Conservation (phyloP, 2,113 vertebrate species). For the Xyrauchen texanus region DNA sequence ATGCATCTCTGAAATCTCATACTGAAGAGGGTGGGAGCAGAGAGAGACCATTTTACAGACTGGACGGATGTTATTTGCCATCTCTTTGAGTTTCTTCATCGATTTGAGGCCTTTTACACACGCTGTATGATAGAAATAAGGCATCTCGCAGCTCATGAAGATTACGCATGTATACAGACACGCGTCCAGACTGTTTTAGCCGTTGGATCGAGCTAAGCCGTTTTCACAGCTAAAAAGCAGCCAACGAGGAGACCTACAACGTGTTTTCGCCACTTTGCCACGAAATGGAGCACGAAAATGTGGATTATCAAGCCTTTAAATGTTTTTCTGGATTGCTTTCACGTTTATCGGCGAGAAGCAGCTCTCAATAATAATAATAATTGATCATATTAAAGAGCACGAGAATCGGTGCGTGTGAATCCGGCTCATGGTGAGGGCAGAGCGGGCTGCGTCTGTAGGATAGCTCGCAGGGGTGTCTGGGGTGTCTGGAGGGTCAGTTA, state of each 20-base stretch:
- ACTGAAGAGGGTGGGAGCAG: constrained; percentile 29
- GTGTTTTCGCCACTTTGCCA: constrained; percentile 49
- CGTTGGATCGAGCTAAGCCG: neutral
- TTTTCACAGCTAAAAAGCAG: constrained; percentile 19
- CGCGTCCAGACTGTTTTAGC: neutral
- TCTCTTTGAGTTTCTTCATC: constrained; percentile 12
- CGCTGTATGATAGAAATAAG: neutral
- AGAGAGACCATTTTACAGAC: constrained; percentile 36
- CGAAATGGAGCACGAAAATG: constrained; percentile 75
- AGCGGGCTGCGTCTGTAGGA: constrained; percentile 7
- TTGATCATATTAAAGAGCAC: constrained; percentile 1
- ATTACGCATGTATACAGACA: neutral
- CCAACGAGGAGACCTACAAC: constrained; percentile 51
- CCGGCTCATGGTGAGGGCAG: constrained; percentile 27
- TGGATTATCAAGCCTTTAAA: constrained; percentile 61
- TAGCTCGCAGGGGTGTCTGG: neutral
- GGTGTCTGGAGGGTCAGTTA: constrained; percentile 15
- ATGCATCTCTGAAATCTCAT: constrained; percentile 21
- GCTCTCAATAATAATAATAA: neutral
- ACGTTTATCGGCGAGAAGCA: constrained; percentile 6
- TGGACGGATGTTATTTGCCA: constrained; percentile 9
- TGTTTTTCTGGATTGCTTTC: constrained; percentile 47
- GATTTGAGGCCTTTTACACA: constrained; percentile 5
- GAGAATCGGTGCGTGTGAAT: neutral
- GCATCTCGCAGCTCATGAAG: neutral